phyloP scores from a whole-genome alignment of 2,888 invertebrate species.

The Nomada goodeniana region DNA sequence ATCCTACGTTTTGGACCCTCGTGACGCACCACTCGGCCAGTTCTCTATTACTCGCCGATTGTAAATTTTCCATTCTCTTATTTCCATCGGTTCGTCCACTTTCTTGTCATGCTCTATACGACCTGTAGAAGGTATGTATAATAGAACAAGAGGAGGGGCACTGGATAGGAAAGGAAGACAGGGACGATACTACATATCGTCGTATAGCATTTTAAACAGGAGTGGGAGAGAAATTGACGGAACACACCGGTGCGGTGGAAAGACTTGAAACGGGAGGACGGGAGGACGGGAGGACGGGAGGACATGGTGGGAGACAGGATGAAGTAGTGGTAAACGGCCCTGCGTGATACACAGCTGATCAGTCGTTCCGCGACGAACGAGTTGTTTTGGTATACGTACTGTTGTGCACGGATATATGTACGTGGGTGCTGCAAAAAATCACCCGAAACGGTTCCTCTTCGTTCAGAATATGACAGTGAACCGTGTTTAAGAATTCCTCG shows the following conservation, averaged over 20 bases:
- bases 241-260: constrained; percentile 11
- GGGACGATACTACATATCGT: background rate
- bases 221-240: constrained; percentile 19
- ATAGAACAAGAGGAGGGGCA: background rate
- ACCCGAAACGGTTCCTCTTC: background rate
- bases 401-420: background rate
- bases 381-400: constrained; percentile 16
- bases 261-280: constrained; percentile 28
- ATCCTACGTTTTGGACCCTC: constrained; percentile 30
- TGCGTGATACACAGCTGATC: constrained; percentile 72
- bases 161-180: constrained; percentile 7
- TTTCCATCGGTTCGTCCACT: constrained; percentile 31
- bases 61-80: constrained; percentile 69
- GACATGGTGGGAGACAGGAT: constrained; percentile 42
- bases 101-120: constrained; percentile 1
- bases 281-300: constrained; percentile 13
- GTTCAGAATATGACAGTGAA: constrained; percentile 46
- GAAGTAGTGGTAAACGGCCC: constrained; percentile 60
- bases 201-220: background rate
- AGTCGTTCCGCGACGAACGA: constrained; percentile 58
- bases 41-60: background rate
- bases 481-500: constrained; percentile 23
- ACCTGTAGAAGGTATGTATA: background rate
- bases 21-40: background rate
- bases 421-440: background rate